These are phyloP conservation scores for Drosophila mettleri DNA, from an alignment of 2,888 invertebrate species.

Conservation along the genomic window DNA sequence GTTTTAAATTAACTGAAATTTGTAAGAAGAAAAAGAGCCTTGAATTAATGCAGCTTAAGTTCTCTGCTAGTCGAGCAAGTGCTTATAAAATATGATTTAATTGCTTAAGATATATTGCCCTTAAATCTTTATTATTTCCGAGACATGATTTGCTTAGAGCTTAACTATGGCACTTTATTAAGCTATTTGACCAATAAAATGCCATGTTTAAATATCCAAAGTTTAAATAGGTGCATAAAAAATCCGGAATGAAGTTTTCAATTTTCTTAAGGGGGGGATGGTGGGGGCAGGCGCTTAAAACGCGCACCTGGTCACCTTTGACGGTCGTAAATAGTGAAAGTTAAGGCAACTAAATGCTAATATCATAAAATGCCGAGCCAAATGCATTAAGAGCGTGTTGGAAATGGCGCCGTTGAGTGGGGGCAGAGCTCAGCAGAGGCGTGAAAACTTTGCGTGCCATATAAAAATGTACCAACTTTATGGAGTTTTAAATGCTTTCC, in stretches of 20 bases:
- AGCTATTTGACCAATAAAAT: conserved; percentile 37
- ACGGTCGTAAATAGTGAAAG: conserved; percentile 65
- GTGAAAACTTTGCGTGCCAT: conserved; percentile 49
- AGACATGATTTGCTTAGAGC: background rate
- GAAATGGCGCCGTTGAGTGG: conserved; percentile 15
- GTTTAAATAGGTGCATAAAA: conserved; percentile 51
- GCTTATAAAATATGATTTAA: background rate
- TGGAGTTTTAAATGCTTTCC: conserved; percentile 61
- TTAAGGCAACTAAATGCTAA: conserved; percentile 69
- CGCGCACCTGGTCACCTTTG: conserved; percentile 59
- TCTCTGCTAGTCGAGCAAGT: background rate
- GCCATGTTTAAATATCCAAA: conserved; percentile 43
- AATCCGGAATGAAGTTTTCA: conserved; percentile 40
- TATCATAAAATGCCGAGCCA: conserved; percentile 55
- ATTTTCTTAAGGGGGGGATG: conserved; percentile 29
- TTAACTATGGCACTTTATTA: conserved; percentile 19
- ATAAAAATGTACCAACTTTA: conserved; percentile 54
- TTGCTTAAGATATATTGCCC: background rate
- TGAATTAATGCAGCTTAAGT: background rate
- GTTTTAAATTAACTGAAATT: background rate
- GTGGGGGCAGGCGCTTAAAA: background rate
- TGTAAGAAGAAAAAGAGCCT: background rate
- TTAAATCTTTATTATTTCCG: background rate
- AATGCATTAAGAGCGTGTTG: conserved; percentile 49
- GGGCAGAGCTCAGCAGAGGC: conserved; percentile 7